These are phyloP conservation scores for Cephalopachus bancanus DNA, from an alignment of 2,797 vertebrate species.

Conservation along the genomic window DNA sequence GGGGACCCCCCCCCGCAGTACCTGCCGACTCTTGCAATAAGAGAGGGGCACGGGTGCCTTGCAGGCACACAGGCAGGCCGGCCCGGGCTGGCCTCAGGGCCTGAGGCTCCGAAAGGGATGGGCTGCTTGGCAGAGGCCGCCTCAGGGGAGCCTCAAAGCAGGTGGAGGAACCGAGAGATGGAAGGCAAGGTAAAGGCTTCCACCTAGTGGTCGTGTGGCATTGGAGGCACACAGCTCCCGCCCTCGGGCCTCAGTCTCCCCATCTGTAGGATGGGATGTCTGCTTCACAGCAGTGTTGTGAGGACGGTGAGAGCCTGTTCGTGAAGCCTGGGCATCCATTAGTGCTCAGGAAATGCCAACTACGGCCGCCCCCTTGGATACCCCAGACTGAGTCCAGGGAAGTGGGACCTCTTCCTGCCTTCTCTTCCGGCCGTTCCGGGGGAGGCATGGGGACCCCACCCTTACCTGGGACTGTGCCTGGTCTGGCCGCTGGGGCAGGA, in stretches of 20 bases:
- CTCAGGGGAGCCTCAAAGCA: neutral
- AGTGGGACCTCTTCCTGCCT: neutral
- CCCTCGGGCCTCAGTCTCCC: neutral
- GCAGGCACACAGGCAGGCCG: neutral
- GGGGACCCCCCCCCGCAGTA: neutral
- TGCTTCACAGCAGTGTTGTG: neutral
- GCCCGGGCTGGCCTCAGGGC: neutral
- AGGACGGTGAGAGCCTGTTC: neutral
- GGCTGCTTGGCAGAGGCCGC: neutral
- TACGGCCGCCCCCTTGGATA: neutral
- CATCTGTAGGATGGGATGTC: neutral
- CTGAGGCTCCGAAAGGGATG: neutral
- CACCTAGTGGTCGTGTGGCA: constrained; percentile 63
- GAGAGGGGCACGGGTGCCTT: neutral
- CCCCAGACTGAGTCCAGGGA: neutral
- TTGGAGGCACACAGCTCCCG: neutral
- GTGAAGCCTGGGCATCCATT: neutral
- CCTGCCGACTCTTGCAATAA: neutral
- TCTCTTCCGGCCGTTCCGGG: neutral
- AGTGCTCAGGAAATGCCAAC: neutral
- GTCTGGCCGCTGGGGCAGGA: neutral
- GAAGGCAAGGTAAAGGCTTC: constrained; percentile 45
- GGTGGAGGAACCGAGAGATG: neutral
- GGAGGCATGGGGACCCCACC: neutral
- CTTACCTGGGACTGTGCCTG: neutral